Conservation (phyloP, 2,888 invertebrate genomes). For the Bedellia somnulentella region DNA sequence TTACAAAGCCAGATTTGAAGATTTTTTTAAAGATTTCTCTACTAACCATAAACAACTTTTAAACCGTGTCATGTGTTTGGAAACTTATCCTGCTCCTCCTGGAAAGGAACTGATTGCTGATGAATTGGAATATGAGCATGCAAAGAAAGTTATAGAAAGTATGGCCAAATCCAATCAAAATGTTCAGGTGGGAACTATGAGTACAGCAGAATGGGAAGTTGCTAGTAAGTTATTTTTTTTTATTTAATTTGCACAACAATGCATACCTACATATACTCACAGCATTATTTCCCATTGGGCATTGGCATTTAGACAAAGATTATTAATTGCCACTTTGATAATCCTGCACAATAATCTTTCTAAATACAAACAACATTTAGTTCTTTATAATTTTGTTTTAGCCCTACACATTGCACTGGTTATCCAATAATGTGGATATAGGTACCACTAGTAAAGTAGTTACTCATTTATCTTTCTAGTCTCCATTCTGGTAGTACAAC, state of each 20-base stretch:
- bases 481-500: too few species aligned
- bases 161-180: slow-evolving; percentile 30
- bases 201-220: slow-evolving; percentile 91
- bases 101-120: slow-evolving; percentile 59
- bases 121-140: slow-evolving; percentile 73
- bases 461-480: too few species aligned
- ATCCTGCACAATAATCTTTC: neutral
- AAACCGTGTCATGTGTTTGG: slow-evolving; percentile 77
- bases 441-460: too few species aligned
- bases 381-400: too few species aligned
- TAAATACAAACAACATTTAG: neutral
- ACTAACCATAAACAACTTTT: slow-evolving; percentile 57
- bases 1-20: slow-evolving; percentile 72
- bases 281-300: neutral
- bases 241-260: neutral
- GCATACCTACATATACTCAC: slow-evolving; percentile 1
- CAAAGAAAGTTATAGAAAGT: slow-evolving; percentile 57
- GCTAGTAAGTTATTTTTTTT: slow-evolving; percentile 67
- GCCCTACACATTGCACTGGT: too few species aligned
- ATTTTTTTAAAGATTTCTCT: slow-evolving; percentile 71
- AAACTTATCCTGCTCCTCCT: slow-evolving; percentile 74
- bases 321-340: neutral
- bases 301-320: neutral
- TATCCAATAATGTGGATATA: too few species aligned
- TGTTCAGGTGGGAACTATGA: slow-evolving; percentile 75